These are phyloP conservation scores for Xenopus tropicalis DNA, from an alignment of 2,113 vertebrate genomes.

Conservation along the genomic window DNA sequence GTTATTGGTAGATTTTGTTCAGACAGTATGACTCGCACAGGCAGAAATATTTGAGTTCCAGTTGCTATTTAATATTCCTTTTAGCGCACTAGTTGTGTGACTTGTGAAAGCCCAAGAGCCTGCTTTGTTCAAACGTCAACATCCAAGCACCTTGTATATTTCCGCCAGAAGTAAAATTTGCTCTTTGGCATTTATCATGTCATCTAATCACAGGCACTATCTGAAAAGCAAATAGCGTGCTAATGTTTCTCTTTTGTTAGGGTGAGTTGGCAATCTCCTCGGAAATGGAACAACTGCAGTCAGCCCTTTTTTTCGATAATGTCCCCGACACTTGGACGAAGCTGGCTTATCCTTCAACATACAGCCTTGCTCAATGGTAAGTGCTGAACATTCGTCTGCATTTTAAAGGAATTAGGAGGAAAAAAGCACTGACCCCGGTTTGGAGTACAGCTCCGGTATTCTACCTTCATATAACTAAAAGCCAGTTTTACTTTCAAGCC, in stretches of 20 bases:
- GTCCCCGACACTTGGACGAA: conserved; percentile 86
- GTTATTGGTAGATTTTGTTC: too few species aligned
- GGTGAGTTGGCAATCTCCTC: conserved; percentile 92
- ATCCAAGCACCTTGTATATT: conserved; percentile 71
- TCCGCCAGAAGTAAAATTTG: conserved; percentile 55
- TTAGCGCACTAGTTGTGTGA: conserved; percentile 56
- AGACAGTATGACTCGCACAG: conserved; percentile 1
- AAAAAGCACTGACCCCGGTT: neutral
- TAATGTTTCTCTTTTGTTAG: conserved; percentile 94
- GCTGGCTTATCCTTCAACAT: conserved; percentile 84
- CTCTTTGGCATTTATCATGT: conserved; percentile 82
- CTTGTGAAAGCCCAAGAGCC: conserved; percentile 49
- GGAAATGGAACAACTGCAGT: conserved; percentile 88
- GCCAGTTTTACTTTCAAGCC: neutral
- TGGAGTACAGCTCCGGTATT: neutral
- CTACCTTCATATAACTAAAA: neutral
- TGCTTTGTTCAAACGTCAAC: conserved; percentile 60
- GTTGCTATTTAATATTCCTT: conserved; percentile 44
- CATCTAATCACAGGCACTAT: conserved; percentile 89
- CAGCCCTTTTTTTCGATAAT: conserved; percentile 86
- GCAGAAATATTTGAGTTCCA: conserved; percentile 13
- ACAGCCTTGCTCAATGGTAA: conserved; percentile 75
- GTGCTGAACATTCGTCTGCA: conserved; percentile 41
- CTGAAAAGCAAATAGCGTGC: conserved; percentile 81
- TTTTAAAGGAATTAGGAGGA: conserved; percentile 4